These are phyloP conservation scores for Tadarida brasiliensis DNA, from an alignment of 2,797 vertebrate species.

Conservation along the genomic window DNA sequence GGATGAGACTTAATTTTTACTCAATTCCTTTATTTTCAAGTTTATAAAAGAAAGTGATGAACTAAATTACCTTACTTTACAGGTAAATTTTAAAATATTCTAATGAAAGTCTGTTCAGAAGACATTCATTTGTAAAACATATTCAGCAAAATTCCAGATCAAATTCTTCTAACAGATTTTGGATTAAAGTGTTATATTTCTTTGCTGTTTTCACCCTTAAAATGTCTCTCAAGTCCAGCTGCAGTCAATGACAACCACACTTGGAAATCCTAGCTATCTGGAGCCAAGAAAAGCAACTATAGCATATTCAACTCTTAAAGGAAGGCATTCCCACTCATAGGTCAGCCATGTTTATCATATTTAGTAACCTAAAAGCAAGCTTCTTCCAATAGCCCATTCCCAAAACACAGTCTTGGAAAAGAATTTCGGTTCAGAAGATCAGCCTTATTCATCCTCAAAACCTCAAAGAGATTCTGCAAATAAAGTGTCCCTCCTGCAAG, in stretches of 20 bases:
- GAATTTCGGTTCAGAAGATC: conserved; percentile 3
- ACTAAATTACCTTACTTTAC: conserved; percentile 32
- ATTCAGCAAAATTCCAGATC: conserved; percentile 31
- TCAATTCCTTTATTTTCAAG: conserved; percentile 39
- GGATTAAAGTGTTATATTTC: conserved; percentile 26
- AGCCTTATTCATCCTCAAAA: conserved; percentile 8
- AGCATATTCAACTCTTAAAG: neutral
- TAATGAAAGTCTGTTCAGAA: conserved; percentile 32
- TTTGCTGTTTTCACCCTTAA: conserved; percentile 37
- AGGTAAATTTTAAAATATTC: conserved; percentile 19
- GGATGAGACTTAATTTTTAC: conserved; percentile 17
- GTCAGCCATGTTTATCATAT: neutral
- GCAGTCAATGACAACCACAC: neutral
- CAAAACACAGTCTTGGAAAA: conserved; percentile 30
- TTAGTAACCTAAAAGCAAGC: neutral
- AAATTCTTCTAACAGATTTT: conserved; percentile 46
- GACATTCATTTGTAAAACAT: neutral
- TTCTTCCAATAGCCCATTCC: conserved; percentile 37
- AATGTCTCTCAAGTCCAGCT: conserved; percentile 54
- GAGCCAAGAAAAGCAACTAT: conserved; percentile 34
- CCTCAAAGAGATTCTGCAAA: neutral
- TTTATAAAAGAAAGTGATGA: neutral
- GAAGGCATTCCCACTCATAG: neutral
- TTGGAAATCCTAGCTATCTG: neutral
- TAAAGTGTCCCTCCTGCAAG: neutral